phyloP scores from a whole-genome alignment of 2,113 vertebrate species.

The Hippocampus abdominalis region DNA sequence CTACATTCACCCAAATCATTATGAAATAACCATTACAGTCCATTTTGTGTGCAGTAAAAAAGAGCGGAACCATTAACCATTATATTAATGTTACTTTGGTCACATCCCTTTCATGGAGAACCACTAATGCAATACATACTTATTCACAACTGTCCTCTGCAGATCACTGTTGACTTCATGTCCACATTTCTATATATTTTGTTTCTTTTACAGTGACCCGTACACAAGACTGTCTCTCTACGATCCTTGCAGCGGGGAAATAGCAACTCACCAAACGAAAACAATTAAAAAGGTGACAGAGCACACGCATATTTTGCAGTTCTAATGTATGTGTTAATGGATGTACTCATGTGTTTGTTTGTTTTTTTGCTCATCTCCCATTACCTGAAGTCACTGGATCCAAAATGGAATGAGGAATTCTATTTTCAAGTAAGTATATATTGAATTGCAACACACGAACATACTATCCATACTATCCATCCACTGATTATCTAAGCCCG shows the following conservation, averaged over 20 bases:
- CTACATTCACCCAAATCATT: conserved; percentile 15
- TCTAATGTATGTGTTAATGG: not conserved
- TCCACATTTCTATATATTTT: not conserved
- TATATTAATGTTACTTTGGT: conserved; percentile 3
- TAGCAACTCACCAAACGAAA: conserved; percentile 90
- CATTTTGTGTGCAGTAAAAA: not conserved
- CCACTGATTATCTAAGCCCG: too few relatives aligned
- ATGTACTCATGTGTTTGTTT: not conserved
- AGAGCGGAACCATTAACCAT: not conserved
- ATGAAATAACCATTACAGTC: conserved; percentile 10
- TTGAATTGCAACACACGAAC: not conserved
- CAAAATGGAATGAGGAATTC: conserved; percentile 96
- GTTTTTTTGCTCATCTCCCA: conserved; percentile 14
- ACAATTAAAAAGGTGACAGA: conserved; percentile 89
- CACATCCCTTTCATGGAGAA: not conserved
- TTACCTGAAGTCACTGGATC: conserved; percentile 82
- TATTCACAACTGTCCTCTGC: not conserved
- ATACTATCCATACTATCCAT: too few relatives aligned
- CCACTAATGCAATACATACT: not conserved
- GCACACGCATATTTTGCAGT: not conserved
- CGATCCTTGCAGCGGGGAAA: conserved; percentile 81
- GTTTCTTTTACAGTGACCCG: conserved; percentile 79
- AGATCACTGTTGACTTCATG: not conserved
- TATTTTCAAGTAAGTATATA: conserved; percentile 85
- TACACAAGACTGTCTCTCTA: conserved; percentile 91